Base-by-base conservation (phyloP, 2,888 invertebrate species). In the Sthenelais limicola region DNA sequence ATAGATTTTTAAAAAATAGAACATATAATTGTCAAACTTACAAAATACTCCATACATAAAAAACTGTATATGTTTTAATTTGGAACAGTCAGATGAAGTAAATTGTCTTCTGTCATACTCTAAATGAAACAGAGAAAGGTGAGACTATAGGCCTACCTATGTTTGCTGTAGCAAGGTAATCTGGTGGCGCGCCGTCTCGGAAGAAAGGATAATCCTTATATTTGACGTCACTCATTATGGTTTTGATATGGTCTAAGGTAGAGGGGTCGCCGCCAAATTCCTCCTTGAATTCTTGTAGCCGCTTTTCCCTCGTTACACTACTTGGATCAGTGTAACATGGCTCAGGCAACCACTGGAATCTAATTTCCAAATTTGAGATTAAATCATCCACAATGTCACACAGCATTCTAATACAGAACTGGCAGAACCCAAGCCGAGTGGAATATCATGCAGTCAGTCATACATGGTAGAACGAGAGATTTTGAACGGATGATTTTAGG, bases 101-200 rank as follows among this genome's bases (percentile, higher is more conserved):
- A n/a, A n/a, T n/a, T n/a, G n/a, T n/a, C n/a, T n/a, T n/a, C n/a
- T n/a, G n/a, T n/a, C n/a, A n/a, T n/a, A n/a, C n/a, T n/a, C n/a
- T n/a, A n/a, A n/a, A n/a, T n/a, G n/a, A n/a, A n/a, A n/a, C n/a
- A n/a, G n/a, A n/a, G n/a, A n/a, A n/a, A n/a, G n/a, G n/a, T n/a
- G n/a, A n/a, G n/a, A n/a, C n/a, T n/a, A n/a, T n/a, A 49, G 9
- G 33, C 30, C 26, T n/a, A 67, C 67, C 67, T 7, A 67, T 67
- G n/a, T 47, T 30, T 1, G 18, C 49, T 9, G 67, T 67, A 5
- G 67, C 67, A 7, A 67, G 49, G 26, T 67, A 47, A 30, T 67
- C 67, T 30, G 67, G 67, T 0, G 67, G 67, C 1, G 67, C 67
- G 1, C 67, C 67, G 30, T 67, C 67, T 21, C 67, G 18, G 49